Conservation (phyloP, 2,113 vertebrate species). For the Triplophysa siluroides region DNA sequence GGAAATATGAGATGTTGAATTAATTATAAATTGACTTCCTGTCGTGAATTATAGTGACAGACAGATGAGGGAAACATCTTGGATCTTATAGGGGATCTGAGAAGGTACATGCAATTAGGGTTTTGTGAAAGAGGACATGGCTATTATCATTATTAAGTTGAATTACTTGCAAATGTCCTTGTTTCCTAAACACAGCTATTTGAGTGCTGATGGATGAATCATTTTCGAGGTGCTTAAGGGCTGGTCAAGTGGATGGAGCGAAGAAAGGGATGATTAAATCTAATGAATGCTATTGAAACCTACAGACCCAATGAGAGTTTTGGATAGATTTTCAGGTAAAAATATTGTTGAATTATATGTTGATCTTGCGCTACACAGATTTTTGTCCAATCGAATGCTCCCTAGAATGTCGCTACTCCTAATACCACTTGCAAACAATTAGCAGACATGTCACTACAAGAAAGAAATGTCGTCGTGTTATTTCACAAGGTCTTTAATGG, state of each 20-base stretch:
- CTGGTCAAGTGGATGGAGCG: neutral
- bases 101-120: neutral
- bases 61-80: neutral
- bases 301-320: no score
- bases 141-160: neutral
- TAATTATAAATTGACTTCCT: constrained; percentile 13
- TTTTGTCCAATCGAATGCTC: no score
- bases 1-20: constrained; percentile 34
- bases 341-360: no score
- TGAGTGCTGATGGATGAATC: neutral
- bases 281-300: neutral
- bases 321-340: neutral
- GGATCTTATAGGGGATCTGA: neutral
- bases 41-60: neutral
- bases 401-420: neutral
- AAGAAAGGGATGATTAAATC: neutral
- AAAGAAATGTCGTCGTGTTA: neutral
- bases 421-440: neutral
- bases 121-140: neutral
- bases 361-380: no score
- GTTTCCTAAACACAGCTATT: neutral
- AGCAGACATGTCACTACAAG: neutral
- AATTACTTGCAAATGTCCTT: constrained; percentile 20
- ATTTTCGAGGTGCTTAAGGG: neutral
- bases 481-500: neutral